Evolutionary conservation across 2,888 invertebrate species (phyloP), one percentile per base, ranked within the genome.

Genomic region (Microplitis deprimator): DNA sequence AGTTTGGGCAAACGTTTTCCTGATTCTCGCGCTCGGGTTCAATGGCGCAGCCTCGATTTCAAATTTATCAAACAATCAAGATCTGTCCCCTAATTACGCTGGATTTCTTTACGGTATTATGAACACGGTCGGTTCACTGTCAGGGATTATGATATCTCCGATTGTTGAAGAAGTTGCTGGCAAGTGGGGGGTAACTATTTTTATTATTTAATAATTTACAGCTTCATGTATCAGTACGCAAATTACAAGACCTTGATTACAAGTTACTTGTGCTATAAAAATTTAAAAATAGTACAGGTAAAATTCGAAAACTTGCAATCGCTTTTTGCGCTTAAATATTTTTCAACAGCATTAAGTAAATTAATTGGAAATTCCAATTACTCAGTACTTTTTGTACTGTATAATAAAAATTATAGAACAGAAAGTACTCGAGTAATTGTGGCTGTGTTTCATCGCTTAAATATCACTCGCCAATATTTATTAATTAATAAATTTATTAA

Each of bases 101-200:
- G 95, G 94, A 62, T 93, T 94, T 13, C 87, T 95, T 8, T 94
- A 94, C 81, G 95, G 95, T 6, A 93, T 95, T 1, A 94, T 94
- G 74, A 95, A 95, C 85, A 94, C 94, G 77, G 89, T 95, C 79
- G 95, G 94, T 17, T 93, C 93, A 70, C 91, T 93, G 0, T 92
- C 95, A 0, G 95, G 95, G 10, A 93, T 95, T 80, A 92, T 95
- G 75, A 91, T 94, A n/a, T 93, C 95, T 0, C 89, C 93, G 79
- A 90, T 94, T 77, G 94, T 94, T 29, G 95, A 94, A 75, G 91
- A 91, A 80, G 91, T 93, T 8, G 92, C 92, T 8, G 89, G 91
- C 76, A 91, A 91, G 81, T 80, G 83, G 83, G 87, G 90, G 81
- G 93, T 92, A 87, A 91, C 91, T 89, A 76, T 17, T 13, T 10